These are phyloP conservation scores for Bombus confusus DNA, from an alignment of 1,140 invertebrate species.

Conservation along the genomic window DNA sequence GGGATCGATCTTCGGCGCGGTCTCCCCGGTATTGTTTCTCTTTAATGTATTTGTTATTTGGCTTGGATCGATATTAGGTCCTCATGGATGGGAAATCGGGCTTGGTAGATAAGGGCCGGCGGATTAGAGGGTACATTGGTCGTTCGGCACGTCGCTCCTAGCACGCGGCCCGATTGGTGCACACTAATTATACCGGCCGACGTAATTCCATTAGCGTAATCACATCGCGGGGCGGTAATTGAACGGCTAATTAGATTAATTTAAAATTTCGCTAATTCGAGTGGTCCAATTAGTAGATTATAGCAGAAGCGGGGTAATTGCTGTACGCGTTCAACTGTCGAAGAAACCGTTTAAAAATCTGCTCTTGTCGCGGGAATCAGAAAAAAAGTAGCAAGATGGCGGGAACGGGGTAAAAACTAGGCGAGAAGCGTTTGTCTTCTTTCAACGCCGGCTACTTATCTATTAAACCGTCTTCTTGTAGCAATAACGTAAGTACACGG, in stretches of 20 bases:
- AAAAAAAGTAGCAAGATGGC: no score
- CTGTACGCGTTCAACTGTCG: neutral
- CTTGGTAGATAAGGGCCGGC: neutral
- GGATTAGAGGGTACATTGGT: slow-evolving; percentile 46
- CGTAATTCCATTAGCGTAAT: slow-evolving; percentile 79
- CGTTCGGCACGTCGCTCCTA: slow-evolving; percentile 49
- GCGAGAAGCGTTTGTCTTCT: slow-evolving; percentile 18
- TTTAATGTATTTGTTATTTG: slow-evolving; percentile 4
- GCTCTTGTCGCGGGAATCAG: neutral
- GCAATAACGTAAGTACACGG: neutral
- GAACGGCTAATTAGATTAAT: slow-evolving; percentile 79
- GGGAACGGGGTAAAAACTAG: neutral
- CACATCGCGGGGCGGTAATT: slow-evolving; percentile 74
- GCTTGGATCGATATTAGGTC: neutral
- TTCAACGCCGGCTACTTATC: slow-evolving; percentile 7
- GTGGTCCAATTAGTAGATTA: slow-evolving; percentile 76
- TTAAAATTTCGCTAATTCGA: slow-evolving; percentile 77
- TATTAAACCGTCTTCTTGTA: slow-evolving; percentile 39
- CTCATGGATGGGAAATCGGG: neutral
- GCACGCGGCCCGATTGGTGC: slow-evolving; percentile 31
- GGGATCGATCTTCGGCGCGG: neutral
- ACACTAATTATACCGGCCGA: slow-evolving; percentile 73
- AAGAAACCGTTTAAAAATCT: slow-evolving; percentile 21
- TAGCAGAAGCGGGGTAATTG: slow-evolving; percentile 24
- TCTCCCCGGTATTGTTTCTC: neutral